Base-by-base conservation (phyloP, 2,888 invertebrate species). In the Calameuta idolon region DNA sequence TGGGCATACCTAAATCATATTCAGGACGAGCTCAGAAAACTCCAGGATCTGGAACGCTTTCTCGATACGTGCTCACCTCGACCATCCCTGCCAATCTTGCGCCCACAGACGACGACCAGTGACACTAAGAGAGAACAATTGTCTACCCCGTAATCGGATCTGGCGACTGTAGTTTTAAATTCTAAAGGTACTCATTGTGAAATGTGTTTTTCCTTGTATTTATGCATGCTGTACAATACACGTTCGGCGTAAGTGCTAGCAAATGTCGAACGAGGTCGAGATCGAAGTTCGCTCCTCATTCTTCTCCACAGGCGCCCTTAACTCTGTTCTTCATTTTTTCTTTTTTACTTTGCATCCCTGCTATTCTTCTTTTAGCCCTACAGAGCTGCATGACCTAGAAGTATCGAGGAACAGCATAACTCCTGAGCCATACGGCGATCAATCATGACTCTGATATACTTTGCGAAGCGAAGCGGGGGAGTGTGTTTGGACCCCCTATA, bases 1-100 rank as follows among this genome's bases (percentile, higher is more conserved):
- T 92, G 92, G 92, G 90, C 91, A 15, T 92, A 92, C 79, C 85
- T 93, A 81, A 91, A 91, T 78, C 92, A 92, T 81, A 93, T 93
- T 78, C 92, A 92, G 82, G 88, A 90, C 4, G 92, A 92, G 85
- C 89, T 92, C n/a, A 87, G 87, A 69, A 87, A 92, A 75, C 83
- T 93, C 34, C 92, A 91, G 80, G 92, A 92, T 73, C 83, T 93
- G 35, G 92, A 93, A 85, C 85, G 90, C 79, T 91, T 92, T 80
- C 83, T 92, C 76, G 92, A 93, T 82, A 87, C 89, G 3, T 92
- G 89, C 81, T 87, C 86, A 15, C 83, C 83, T 33, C 81, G 81
- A 69, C 78, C 81, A 12, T 80, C 84, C 15, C 40, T 81, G 35
- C 73, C 81, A 1, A 31, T 76, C 33, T 55, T 83, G 34, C 79